Evolutionary conservation across 2,113 vertebrate species (phyloP).

Genomic region (Xenotilapia flavipinnis): DNA sequence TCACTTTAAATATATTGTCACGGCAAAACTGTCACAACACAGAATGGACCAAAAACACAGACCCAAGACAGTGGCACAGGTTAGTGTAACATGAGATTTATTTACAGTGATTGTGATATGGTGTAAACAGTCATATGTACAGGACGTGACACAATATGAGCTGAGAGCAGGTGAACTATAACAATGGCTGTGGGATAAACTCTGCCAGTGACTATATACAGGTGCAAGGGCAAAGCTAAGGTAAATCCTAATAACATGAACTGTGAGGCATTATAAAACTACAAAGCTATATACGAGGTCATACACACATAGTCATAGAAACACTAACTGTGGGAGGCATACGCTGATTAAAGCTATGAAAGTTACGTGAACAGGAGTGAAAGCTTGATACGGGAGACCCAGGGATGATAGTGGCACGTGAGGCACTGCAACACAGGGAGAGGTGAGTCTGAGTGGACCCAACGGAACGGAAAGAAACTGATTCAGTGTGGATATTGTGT

Average conservation of each 20-base stretch:
- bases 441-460: background rate
- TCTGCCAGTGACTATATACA: background rate
- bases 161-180: background rate
- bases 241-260: background rate
- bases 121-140: too few species aligned
- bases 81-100: background rate
- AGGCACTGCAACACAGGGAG: background rate
- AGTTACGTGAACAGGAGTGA: background rate
- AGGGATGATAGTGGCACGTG: background rate
- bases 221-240: background rate
- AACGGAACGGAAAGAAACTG: background rate
- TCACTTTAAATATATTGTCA: background rate
- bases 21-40: background rate
- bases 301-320: background rate
- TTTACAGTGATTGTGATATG: background rate
- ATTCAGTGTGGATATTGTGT: background rate
- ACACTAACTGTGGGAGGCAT: background rate
- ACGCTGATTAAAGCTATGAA: background rate
- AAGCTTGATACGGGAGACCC: background rate
- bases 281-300: background rate
- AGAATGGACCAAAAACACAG: background rate
- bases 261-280: background rate
- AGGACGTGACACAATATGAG: background rate
- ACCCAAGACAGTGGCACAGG: background rate
- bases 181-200: background rate